phyloP scores from a whole-genome alignment of 2,797 vertebrate species.

The Microcaecilia unicolor region DNA sequence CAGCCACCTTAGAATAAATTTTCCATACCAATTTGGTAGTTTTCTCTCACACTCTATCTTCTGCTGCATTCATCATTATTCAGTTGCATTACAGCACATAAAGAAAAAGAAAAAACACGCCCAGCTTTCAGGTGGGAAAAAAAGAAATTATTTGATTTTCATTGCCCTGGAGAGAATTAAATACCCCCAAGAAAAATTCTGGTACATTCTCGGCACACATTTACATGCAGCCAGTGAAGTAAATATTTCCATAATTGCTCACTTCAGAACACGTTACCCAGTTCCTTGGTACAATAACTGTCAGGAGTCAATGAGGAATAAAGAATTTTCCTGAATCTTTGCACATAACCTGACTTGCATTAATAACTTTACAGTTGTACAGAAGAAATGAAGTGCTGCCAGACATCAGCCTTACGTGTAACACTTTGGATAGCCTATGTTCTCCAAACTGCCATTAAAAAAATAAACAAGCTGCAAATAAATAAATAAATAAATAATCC shows the following conservation, averaged over 20 bases:
- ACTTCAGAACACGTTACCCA: slow-evolving; percentile 89
- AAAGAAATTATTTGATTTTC: slow-evolving; percentile 74
- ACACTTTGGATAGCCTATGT: slow-evolving; percentile 37
- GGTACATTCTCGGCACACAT: slow-evolving; percentile 72
- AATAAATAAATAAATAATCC: slow-evolving; percentile 37
- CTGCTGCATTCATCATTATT: slow-evolving; percentile 82
- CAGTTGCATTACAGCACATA: slow-evolving; percentile 74
- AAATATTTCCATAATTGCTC: slow-evolving; percentile 94
- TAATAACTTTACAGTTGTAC: slow-evolving; percentile 64
- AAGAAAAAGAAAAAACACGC: slow-evolving; percentile 37
- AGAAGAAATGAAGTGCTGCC: slow-evolving; percentile 73
- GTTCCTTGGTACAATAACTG: slow-evolving; percentile 81
- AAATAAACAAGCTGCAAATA: slow-evolving; percentile 35
- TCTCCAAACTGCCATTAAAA: slow-evolving; percentile 41
- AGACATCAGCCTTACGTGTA: slow-evolving; percentile 68
- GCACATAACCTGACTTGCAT: slow-evolving; percentile 74
- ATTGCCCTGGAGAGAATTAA: slow-evolving; percentile 77
- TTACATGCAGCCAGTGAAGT: slow-evolving; percentile 78
- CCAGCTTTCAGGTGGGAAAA: slow-evolving; percentile 36
- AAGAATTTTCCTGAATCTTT: slow-evolving; percentile 77
- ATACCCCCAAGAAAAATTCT: slow-evolving; percentile 75
- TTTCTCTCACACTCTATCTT: slow-evolving; percentile 9
- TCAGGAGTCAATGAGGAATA: slow-evolving; percentile 82
- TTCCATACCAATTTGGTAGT: slow-evolving; percentile 46
- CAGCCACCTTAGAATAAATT: slow-evolving; percentile 45